A percentile compares a stretch with the other conserved stretches of the same genome.
These are phyloP conservation scores for Heliconius ethilla DNA, from an alignment of 2,888 invertebrate species.

Conservation along the genomic window DNA sequence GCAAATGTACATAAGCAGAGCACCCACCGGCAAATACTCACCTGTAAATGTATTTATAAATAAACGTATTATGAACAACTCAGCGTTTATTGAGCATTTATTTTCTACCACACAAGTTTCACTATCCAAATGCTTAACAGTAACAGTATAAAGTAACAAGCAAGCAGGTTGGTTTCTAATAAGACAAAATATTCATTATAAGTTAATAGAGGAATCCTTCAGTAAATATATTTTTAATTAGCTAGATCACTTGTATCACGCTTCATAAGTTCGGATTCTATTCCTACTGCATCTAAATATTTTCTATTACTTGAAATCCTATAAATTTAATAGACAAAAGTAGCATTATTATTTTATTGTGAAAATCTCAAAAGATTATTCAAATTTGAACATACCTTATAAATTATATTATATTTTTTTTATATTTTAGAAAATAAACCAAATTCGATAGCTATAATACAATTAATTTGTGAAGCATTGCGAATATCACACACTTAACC, in stretches of 20 bases:
- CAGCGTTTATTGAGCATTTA: slow-evolving; percentile 35
- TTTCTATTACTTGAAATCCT: neutral
- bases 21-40: slow-evolving; percentile 69
- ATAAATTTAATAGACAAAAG: neutral
- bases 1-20: slow-evolving; percentile 56
- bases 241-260: neutral
- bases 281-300: neutral
- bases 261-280: neutral
- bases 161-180: neutral
- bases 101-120: neutral
- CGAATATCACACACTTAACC: neutral
- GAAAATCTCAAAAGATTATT: neutral
- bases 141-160: neutral
- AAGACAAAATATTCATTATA: no score
- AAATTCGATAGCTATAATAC: neutral
- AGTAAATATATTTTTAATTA: neutral
- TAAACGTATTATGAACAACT: slow-evolving; percentile 35
- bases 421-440: neutral
- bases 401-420: neutral
- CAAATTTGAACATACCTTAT: neutral
- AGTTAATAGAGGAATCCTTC: neutral
- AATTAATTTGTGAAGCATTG: neutral
- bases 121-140: neutral
- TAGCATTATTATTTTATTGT: neutral
- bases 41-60: slow-evolving; percentile 54